phyloP scores from a whole-genome alignment of 2,888 invertebrate genomes.

The Torymus auratus region DNA sequence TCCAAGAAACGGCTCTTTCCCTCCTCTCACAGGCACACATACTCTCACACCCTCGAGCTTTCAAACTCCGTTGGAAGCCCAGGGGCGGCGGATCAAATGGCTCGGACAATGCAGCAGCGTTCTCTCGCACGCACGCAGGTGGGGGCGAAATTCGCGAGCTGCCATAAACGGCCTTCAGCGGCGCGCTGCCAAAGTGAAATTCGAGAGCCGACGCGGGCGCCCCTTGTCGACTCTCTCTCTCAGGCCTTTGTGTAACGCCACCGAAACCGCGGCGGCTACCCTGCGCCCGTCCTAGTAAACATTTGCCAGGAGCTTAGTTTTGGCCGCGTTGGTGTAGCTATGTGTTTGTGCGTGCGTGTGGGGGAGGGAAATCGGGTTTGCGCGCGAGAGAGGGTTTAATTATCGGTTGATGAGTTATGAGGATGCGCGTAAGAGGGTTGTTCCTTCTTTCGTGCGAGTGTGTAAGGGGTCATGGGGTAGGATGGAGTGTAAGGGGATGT shows the following conservation, averaged over 20 bases:
- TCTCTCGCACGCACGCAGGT: not conserved
- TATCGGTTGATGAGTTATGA: too few relatives aligned
- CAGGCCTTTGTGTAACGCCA: slow-evolving; percentile 40
- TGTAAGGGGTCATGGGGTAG: too few relatives aligned
- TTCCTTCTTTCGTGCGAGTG: too few relatives aligned
- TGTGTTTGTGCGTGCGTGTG: not conserved
- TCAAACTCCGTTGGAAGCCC: not conserved
- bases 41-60: too few relatives aligned
- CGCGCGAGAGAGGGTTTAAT: not conserved
- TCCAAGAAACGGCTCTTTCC: too few relatives aligned
- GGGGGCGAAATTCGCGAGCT: slow-evolving; percentile 11
- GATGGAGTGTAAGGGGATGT: too few relatives aligned
- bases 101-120: slow-evolving; percentile 38
- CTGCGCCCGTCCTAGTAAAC: slow-evolving; percentile 32
- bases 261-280: slow-evolving; percentile 1
- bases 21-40: too few relatives aligned
- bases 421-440: too few relatives aligned
- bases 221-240: not conserved
- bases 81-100: slow-evolving; percentile 38
- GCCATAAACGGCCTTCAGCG: slow-evolving; percentile 10
- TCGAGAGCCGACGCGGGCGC: slow-evolving; percentile 10
- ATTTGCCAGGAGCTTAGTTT: slow-evolving; percentile 34
- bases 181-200: slow-evolving; percentile 51
- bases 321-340: not conserved
- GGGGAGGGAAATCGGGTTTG: not conserved